Evolutionary conservation across 2,888 invertebrate species (phyloP).

Genomic region (Hoplodrina blanda): DNA sequence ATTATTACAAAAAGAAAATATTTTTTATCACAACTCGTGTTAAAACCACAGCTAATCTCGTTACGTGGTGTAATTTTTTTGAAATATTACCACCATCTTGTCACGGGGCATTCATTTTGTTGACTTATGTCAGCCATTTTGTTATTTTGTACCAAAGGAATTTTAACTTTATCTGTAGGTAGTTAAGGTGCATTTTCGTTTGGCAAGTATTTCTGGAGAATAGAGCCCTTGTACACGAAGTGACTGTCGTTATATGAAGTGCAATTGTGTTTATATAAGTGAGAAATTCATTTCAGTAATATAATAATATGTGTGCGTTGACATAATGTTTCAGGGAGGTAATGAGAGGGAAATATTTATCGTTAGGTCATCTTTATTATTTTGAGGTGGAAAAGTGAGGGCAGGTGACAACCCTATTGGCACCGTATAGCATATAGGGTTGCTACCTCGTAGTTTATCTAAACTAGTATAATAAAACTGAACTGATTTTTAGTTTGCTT

Average conservation of each 20-base stretch:
- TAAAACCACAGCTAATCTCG: conserved; percentile 75
- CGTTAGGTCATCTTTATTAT: neutral
- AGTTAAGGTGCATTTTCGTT: conserved; percentile 22
- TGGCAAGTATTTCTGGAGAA: conserved; percentile 25
- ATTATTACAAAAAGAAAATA: conserved; percentile 51
- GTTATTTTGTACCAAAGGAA: conserved; percentile 17
- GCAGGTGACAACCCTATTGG: neutral
- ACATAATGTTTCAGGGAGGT: conserved; percentile 4
- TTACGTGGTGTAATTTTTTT: conserved; percentile 76
- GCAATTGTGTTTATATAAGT: conserved; percentile 61
- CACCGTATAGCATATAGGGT: too few species aligned
- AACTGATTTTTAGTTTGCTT: too few species aligned
- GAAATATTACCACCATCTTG: conserved; percentile 77
- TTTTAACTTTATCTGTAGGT: conserved; percentile 20
- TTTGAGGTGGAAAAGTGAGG: neutral
- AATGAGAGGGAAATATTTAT: conserved; percentile 4
- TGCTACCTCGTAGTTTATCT: too few species aligned
- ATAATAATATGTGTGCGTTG: conserved; percentile 38
- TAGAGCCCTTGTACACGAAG: conserved; percentile 56
- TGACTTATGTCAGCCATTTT: conserved; percentile 69
- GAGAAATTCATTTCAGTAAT: conserved; percentile 54
- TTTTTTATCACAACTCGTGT: conserved; percentile 63
- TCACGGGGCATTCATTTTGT: conserved; percentile 76
- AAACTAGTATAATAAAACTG: too few species aligned
- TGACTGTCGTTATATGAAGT: conserved; percentile 56